Base-by-base conservation (phyloP, 2,113 vertebrate genomes). In the Rousettus leschenaultii region DNA sequence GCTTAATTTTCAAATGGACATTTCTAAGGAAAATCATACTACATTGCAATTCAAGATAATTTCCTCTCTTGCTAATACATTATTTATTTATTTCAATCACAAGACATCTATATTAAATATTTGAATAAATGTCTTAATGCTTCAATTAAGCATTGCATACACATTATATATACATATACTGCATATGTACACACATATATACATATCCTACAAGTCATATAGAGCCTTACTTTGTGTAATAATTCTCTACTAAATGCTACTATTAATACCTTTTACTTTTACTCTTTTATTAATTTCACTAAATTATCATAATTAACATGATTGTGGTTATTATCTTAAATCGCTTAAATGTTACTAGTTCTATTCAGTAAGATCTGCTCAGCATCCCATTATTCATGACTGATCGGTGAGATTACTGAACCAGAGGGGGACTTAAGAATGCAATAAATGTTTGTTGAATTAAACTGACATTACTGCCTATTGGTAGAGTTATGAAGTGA, bases 21-120 rank as follows among this genome's bases (percentile, higher is more conserved):
- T 75, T 74, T 68, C 57, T 66, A 78, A 95, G 43, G 21, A 83
- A 95, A 94, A 88, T 51, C 7, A 89, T 43, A 88, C 35, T n/a
- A 91, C 28, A 22, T 18, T 61, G 19, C 1, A 68, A 94, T 43
- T 80, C 33, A 77, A 91, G 38, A 73, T 75, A 15, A 87, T 61
- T 53, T 96, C 33, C 33, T 83, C 11, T 77, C 18, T 78, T 9
- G 35, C 6, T 71, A 83, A 70, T 24, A 75, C 66, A 75, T 38
- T 61, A 83, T 43, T 65, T 19, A 75, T 68, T 83, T 63, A 85
- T 85, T 96, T 89, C 7, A 79, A 74, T 91, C 33, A 86, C 43
- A 33, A 82, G 70, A 83, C 18, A 92, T 43, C 40, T 35, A 38
- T 22, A 12, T 13, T 75, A 61, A 65, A n/a, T 75, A 80, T 75